These are phyloP conservation scores for Escarpia spicata DNA, from an alignment of 2,888 invertebrate genomes.

Conservation along the genomic window DNA sequence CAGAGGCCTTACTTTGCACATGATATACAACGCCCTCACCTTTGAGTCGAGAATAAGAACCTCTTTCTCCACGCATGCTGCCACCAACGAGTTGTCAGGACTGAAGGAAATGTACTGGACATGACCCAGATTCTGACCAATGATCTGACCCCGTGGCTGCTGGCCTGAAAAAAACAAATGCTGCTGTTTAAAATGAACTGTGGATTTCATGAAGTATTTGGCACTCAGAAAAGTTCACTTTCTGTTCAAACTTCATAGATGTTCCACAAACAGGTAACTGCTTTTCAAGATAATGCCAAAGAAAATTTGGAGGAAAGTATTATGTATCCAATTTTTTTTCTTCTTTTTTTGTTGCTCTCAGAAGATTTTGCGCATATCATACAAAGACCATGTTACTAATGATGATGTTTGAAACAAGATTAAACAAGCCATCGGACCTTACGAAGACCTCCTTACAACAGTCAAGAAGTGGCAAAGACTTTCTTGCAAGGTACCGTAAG, in stretches of 20 bases:
- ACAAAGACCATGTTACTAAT: no score
- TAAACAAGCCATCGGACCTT: no score
- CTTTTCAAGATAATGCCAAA: no score
- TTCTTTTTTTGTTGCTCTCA: no score
- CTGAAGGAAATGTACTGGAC: conserved; percentile 51
- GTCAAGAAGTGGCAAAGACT: no score
- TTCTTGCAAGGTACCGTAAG: no score
- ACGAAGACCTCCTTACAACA: no score
- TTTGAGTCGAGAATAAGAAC: conserved; percentile 51
- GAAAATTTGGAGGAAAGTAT: no score
- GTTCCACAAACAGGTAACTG: neutral
- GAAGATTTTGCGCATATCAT: no score
- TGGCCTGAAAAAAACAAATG: conserved; percentile 42
- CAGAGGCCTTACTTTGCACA: conserved; percentile 3
- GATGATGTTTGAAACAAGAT: no score
- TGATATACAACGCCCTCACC: conserved; percentile 36
- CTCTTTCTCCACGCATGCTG: conserved; percentile 52
- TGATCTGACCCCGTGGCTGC: conserved; percentile 48
- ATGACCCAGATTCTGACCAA: conserved; percentile 51
- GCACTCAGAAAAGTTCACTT: neutral
- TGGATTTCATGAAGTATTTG: neutral
- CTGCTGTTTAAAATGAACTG: neutral
- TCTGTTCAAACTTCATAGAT: neutral
- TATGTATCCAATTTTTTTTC: no score
- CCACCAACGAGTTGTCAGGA: conserved; percentile 52